Base-by-base conservation (phyloP, 1,140 invertebrate species). In the Protaetia brevitarsis region DNA sequence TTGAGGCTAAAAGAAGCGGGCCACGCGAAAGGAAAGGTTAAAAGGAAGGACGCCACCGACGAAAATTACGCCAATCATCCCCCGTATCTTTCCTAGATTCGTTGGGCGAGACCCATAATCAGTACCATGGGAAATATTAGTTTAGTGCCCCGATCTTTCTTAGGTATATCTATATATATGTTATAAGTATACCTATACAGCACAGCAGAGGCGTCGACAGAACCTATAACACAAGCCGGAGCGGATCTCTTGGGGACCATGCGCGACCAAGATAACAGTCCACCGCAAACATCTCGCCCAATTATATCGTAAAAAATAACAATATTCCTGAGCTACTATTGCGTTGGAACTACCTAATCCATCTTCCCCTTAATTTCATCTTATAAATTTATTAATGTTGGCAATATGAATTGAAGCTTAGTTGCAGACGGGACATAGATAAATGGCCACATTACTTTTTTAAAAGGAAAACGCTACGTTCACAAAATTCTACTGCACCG, bases 251-350 rank as follows among this genome's bases (percentile, higher is more conserved):
- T 36, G 21, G 60, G 59, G 37, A 56, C 66, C 37, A 27, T 66
- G 29, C 45, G 13, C 26, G 26, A 7, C 34, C 13, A 66, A 66
- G 65, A 66, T 66, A 66, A 61, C 36, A 16, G 65, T 45, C 36
- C 37, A 66, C 56, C 21, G 60, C 34, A 23, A 41, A 57, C 51
- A 58, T 63, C 23, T 51, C 23, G 36, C 45, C 60, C 66, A 66
- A 66, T 66, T 66, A 63, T 63, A 29, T 66, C 41, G 66, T 66
- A 66, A 66, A 66, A 63, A 63, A 37, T 66, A 66, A 66, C 41
- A 66, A 66, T 45, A 61, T 66, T 61, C 28, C 19, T 28, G 21
- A 59, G 57, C 57, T 26, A 29, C 3, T 26, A 57, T 26, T n/a
- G 26, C 57, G 26, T 5, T 19, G 26, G 3, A 28, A 27, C 13